Evolutionary conservation across 2,888 invertebrate species (phyloP).

Genomic region (Drosophila neoperkinsi): DNA sequence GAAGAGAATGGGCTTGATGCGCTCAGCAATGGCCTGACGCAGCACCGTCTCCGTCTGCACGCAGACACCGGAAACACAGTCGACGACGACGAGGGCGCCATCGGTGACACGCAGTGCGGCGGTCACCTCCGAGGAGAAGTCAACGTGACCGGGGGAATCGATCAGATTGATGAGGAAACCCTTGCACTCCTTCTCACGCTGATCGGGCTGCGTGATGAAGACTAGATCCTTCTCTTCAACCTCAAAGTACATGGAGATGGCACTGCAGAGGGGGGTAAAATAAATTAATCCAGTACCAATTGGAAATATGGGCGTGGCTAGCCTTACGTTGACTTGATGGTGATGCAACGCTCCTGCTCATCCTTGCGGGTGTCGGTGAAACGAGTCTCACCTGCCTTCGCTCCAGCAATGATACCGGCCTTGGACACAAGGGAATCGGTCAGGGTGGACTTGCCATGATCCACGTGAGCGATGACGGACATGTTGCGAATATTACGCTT

Average conservation of each 20-base stretch:
- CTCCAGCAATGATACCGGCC: slow-evolving; percentile 99
- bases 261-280: slow-evolving; percentile 88
- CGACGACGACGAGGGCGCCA: slow-evolving; percentile 99
- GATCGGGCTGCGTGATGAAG: slow-evolving; percentile 96
- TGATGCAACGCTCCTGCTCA: slow-evolving; percentile 99
- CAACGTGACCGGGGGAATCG: slow-evolving; percentile 99
- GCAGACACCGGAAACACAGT: slow-evolving; percentile 99
- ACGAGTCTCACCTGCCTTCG: slow-evolving; percentile 99
- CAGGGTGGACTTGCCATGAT: slow-evolving; percentile 99
- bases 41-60: slow-evolving; percentile 99
- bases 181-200: slow-evolving; percentile 94
- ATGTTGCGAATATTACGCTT: slow-evolving; percentile 99
- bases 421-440: slow-evolving; percentile 99
- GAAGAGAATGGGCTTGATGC: slow-evolving; percentile 99
- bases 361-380: slow-evolving; percentile 99
- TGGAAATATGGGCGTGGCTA: not conserved
- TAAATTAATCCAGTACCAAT: not conserved
- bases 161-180: slow-evolving; percentile 99
- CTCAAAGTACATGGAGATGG: slow-evolving; percentile 99
- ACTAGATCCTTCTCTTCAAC: slow-evolving; percentile 96
- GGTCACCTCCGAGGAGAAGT: slow-evolving; percentile 99
- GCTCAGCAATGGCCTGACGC: slow-evolving; percentile 99
- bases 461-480: slow-evolving; percentile 99
- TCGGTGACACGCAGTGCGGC: slow-evolving; percentile 99
- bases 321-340: slow-evolving; percentile 97